These are phyloP conservation scores for Rattus rattus DNA, from an alignment of 2,113 vertebrate species.

Conservation along the genomic window DNA sequence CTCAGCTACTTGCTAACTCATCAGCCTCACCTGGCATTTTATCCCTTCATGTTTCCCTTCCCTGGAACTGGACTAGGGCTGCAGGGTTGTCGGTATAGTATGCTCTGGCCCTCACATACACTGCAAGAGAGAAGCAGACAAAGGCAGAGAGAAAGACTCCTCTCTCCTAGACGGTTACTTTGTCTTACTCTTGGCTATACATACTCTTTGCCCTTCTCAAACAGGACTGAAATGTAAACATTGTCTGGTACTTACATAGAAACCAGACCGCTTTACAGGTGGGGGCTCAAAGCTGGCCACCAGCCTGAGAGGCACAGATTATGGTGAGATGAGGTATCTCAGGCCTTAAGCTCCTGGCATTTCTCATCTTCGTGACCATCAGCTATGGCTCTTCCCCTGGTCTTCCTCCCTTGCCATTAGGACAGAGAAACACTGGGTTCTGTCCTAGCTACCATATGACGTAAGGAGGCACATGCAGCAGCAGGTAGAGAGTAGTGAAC, in stretches of 20 bases:
- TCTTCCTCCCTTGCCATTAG: background rate
- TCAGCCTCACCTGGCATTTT: background rate
- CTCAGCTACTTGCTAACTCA: background rate
- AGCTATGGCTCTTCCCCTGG: background rate
- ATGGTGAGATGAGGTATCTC: background rate
- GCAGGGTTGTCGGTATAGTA: background rate
- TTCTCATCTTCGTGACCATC: background rate
- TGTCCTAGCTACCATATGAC: background rate
- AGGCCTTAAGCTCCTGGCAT: background rate
- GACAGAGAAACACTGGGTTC: constrained; percentile 10
- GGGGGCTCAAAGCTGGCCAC: background rate
- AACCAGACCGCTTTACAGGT: background rate
- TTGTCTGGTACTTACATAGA: background rate
- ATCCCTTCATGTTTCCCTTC: constrained; percentile 11
- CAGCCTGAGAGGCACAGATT: background rate
- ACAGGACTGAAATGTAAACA: background rate
- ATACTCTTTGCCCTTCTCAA: background rate
- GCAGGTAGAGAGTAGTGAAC: background rate
- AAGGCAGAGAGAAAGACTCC: background rate
- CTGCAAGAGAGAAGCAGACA: background rate
- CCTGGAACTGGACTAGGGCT: background rate
- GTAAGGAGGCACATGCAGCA: background rate
- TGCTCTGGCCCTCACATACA: background rate
- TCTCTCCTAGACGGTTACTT: background rate
- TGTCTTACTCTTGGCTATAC: background rate